Evolutionary conservation across 1,140 invertebrate genomes (phyloP), one percentile per base, ranked within the genome.

Genomic region (Danaus plexippus): DNA sequence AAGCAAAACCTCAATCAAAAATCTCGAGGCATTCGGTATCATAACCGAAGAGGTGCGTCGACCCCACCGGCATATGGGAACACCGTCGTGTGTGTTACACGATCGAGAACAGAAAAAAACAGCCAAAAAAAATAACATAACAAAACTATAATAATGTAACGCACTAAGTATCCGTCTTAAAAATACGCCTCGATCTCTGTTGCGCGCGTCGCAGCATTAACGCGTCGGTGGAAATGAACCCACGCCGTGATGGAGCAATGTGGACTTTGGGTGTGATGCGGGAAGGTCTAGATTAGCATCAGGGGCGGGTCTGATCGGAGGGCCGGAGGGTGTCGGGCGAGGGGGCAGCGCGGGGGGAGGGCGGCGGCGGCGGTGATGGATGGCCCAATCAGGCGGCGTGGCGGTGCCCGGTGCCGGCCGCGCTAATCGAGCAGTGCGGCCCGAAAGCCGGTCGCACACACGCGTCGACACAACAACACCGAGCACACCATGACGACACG

Each of bases 361-460:
- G 59, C 56, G 68, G 63, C 52, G 65, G 73, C 63, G 67, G 77
- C 67, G 56, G 77, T 84, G 82, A 85, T 85, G 82, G 82, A 85
- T 85, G 78, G 82, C 80, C 82, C 82, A 85, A 85, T 85, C 82
- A 80, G 82, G 80, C 82, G 75, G 78, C 80, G 78, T 71, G 75
- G 76, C 77, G 77, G 73, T 69, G 59, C 59, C 22, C 22, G 22
- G 1, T 32, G 70, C 70, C 67, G 70, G 68, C 67, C 75, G 74
- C 76, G 75, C 75, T 82, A 85, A 82, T 79, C 78, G 78, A 76
- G 77, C 81, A 79, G 65, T 80, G 77, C 70, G 80, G 75, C 71
- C 73, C 65, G 70, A 66, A 65, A 64, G 59, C 48, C 59, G 59
- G 65, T 68, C 71, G 67, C 71, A 73, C 74, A 75, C 71, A 73